phyloP scores from a whole-genome alignment of 2,888 invertebrate species.

The Mesopsocus fuscifrons region DNA sequence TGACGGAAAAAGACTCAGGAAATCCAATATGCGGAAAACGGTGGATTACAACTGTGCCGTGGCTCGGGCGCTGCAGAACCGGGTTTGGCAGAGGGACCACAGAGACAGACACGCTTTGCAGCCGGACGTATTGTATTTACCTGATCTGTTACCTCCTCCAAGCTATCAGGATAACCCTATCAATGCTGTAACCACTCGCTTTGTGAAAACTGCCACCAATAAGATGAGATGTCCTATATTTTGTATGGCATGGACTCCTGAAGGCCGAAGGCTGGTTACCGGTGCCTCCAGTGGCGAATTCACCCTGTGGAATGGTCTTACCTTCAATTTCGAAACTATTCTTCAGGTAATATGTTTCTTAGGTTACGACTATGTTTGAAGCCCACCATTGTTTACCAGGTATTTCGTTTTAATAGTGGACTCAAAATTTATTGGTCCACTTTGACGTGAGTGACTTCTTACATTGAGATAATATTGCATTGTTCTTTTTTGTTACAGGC shows the following conservation, averaged over 20 bases:
- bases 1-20: slow-evolving; percentile 87
- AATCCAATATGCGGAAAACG: slow-evolving; percentile 93
- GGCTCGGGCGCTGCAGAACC: slow-evolving; percentile 78
- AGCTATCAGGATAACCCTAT: slow-evolving; percentile 87
- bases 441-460: slow-evolving; percentile 5
- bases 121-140: slow-evolving; percentile 89
- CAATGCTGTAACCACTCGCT: slow-evolving; percentile 86
- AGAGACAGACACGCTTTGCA: slow-evolving; percentile 77
- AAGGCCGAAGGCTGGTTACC: slow-evolving; percentile 90
- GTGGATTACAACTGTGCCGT: slow-evolving; percentile 95
- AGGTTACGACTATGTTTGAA: too few relatives aligned
- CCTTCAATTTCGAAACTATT: slow-evolving; percentile 99
- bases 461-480: not conserved
- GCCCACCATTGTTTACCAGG: not conserved
- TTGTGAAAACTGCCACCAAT: slow-evolving; percentile 98
- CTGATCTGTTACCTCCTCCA: slow-evolving; percentile 85
- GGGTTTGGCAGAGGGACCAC: slow-evolving; percentile 89
- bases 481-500: slow-evolving; percentile 43
- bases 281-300: slow-evolving; percentile 99
- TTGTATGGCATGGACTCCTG: slow-evolving; percentile 98
- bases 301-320: slow-evolving; percentile 98
- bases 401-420: not conserved
- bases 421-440: not conserved
- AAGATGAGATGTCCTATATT: slow-evolving; percentile 99
- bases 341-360: slow-evolving; percentile 69